These are phyloP conservation scores for Gasteruption jaculator DNA, from an alignment of 2,888 invertebrate genomes.

Conservation along the genomic window DNA sequence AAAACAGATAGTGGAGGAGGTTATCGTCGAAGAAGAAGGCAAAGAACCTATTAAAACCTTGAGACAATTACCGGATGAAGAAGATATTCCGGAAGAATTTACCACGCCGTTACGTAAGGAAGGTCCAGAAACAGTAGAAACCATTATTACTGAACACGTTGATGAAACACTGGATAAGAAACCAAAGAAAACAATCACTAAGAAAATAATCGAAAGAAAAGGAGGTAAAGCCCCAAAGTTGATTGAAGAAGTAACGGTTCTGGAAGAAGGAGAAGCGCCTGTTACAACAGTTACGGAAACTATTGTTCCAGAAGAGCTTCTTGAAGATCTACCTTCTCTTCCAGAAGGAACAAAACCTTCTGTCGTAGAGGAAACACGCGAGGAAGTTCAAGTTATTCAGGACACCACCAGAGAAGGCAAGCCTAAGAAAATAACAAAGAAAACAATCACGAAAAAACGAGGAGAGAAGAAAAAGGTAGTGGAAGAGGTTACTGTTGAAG, in stretches of 20 bases:
- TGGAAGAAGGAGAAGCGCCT: conserved; percentile 51
- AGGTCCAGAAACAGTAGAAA: too few relatives aligned
- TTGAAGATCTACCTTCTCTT: conserved; percentile 5
- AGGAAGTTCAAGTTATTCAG: conserved; percentile 32
- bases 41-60: conserved; percentile 42
- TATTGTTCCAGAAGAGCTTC: conserved; percentile 28
- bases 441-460: conserved; percentile 52
- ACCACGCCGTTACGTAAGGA: conserved; percentile 49
- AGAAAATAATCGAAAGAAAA: conserved; percentile 16
- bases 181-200: conserved; percentile 18
- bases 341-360: not conserved
- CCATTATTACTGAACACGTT: too few relatives aligned
- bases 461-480: conserved; percentile 44
- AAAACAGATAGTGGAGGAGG: conserved; percentile 34
- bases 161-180: too few relatives aligned
- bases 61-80: conserved; percentile 32
- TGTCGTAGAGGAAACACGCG: too few relatives aligned
- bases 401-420: conserved; percentile 39
- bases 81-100: conserved; percentile 33
- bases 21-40: conserved; percentile 28
- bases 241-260: conserved; percentile 16
- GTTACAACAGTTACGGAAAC: conserved; percentile 44
- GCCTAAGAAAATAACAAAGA: conserved; percentile 43
- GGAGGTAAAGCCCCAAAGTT: conserved; percentile 14
- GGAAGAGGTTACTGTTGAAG: conserved; percentile 28